Conservation (phyloP, 1,140 invertebrate species). For the Pseudoatta argentina region DNA sequence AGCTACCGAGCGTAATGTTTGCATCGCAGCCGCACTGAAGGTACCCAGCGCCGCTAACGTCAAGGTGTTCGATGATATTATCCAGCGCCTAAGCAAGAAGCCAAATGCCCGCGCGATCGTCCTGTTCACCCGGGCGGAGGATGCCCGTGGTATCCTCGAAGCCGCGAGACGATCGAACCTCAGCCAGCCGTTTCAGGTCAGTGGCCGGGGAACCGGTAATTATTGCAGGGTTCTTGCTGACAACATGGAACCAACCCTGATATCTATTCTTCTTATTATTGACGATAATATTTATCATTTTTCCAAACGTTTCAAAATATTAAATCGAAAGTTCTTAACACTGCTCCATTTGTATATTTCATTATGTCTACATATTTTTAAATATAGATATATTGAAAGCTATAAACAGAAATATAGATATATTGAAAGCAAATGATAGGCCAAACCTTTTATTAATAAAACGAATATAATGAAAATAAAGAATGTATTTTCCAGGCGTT, state of each 20-base stretch:
- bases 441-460: no score
- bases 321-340: no score
- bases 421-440: no score
- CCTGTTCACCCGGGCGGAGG: slow-evolving; percentile 90
- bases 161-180: slow-evolving; percentile 87
- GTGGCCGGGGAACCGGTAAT: slow-evolving; percentile 69
- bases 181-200: slow-evolving; percentile 86
- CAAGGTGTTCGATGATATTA: slow-evolving; percentile 88
- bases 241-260: not conserved
- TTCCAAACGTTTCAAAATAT: not conserved
- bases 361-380: no score
- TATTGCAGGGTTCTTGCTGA: not conserved
- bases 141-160: slow-evolving; percentile 88
- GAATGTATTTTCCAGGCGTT: no score
- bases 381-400: no score
- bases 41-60: slow-evolving; percentile 89
- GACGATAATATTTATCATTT: not conserved
- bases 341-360: no score
- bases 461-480: no score
- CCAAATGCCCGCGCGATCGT: slow-evolving; percentile 89
- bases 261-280: not conserved
- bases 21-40: slow-evolving; percentile 91
- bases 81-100: slow-evolving; percentile 88
- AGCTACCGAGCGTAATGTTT: slow-evolving; percentile 90
- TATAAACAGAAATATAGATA: no score